Percentiles rank a stretch among this genome's conserved stretches.
These are phyloP conservation scores for Rhynchopsitta pachyrhyncha DNA, from an alignment of 2,113 vertebrate genomes.

Conservation along the genomic window DNA sequence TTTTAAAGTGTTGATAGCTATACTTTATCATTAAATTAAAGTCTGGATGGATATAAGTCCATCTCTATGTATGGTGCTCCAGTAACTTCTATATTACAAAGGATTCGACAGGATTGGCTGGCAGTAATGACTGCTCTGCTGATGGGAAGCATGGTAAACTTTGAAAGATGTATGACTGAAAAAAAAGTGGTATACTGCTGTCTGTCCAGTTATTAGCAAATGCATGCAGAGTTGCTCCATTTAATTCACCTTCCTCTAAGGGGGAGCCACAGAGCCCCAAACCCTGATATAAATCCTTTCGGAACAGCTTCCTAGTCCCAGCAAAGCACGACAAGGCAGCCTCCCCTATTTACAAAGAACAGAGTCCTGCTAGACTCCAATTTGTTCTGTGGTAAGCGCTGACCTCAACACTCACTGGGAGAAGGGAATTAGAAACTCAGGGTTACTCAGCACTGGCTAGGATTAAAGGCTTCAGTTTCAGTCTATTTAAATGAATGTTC, in stretches of 20 bases:
- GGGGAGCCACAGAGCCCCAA: not conserved
- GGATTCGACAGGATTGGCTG: not conserved
- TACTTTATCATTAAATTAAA: not conserved
- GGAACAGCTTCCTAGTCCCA: not conserved
- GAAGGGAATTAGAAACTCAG: not conserved
- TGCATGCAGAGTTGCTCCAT: not conserved
- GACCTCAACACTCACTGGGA: not conserved
- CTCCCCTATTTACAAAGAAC: not conserved
- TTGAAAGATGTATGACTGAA: not conserved
- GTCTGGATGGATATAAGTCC: not conserved
- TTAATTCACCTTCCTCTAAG: not conserved
- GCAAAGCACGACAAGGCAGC: not conserved
- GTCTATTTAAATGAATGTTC: not conserved
- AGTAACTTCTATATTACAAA: not conserved
- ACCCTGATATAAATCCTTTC: not conserved
- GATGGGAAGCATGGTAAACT: not conserved
- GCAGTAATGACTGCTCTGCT: not conserved
- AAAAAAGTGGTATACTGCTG: not conserved
- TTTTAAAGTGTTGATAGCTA: not conserved
- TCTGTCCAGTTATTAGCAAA: not conserved
- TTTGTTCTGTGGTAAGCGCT: not conserved
- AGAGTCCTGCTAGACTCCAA: not conserved
- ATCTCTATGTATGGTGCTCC: not conserved
- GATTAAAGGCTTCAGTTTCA: conserved; percentile 6
- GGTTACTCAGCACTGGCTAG: not conserved